These are phyloP conservation scores for Drosophila pallidifrons DNA, from an alignment of 1,140 invertebrate genomes.

Conservation along the genomic window DNA sequence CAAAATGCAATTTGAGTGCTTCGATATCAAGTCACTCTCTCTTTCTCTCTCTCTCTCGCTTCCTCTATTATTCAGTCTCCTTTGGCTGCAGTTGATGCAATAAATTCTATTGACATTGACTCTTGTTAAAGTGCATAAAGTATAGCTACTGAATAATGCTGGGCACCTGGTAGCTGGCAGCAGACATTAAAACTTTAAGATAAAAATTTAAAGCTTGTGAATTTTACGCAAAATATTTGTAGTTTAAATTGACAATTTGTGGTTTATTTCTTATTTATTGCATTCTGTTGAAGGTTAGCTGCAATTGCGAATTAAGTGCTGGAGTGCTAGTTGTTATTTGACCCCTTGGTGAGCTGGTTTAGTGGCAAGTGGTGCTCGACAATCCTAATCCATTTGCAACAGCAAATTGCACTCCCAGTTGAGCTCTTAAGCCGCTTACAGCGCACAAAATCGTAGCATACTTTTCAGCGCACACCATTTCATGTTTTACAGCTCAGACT, in stretches of 20 bases:
- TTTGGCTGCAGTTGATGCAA: slow-evolving; percentile 34
- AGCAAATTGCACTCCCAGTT: slow-evolving; percentile 56
- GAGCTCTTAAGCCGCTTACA: slow-evolving; percentile 63
- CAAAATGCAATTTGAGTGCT: slow-evolving; percentile 52
- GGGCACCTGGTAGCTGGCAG: slow-evolving; percentile 55
- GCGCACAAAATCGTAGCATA: slow-evolving; percentile 38
- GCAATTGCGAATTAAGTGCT: slow-evolving; percentile 49
- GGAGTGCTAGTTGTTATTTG: slow-evolving; percentile 34
- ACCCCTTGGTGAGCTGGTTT: slow-evolving; percentile 27
- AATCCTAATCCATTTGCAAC: slow-evolving; percentile 47
- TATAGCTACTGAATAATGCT: slow-evolving; percentile 36
- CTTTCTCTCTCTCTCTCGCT: neutral
- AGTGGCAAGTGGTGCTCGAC: slow-evolving; percentile 29
- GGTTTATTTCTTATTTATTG: neutral
- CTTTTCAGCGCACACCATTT: slow-evolving; percentile 40
- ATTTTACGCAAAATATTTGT: neutral
- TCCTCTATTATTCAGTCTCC: neutral
- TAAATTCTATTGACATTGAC: slow-evolving; percentile 54
- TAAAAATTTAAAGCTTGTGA: neutral
- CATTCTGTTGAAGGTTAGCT: neutral
- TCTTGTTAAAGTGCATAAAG: slow-evolving; percentile 30
- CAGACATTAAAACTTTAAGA: slow-evolving; percentile 31
- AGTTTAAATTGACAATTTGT: neutral
- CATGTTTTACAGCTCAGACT: slow-evolving; percentile 17
- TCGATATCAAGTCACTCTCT: slow-evolving; percentile 5